Percentiles rank a stretch among this genome's conserved stretches.
Evolutionary conservation across 2,797 vertebrate genomes (phyloP).

Genomic region (Pelodytes ibericus): DNA sequence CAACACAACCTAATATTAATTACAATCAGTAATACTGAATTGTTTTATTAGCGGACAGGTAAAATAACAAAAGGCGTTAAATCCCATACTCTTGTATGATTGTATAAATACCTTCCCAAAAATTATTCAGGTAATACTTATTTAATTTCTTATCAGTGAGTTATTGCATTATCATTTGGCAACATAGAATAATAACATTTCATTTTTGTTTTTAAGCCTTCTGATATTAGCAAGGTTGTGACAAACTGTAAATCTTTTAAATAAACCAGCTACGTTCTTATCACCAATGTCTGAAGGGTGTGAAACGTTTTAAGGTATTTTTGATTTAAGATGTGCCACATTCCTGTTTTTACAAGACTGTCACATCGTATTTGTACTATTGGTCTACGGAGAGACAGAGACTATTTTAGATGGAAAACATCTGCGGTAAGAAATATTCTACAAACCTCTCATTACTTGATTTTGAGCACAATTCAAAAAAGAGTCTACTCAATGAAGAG

Average conservation of each 20-base stretch:
- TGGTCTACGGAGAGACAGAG: slow-evolving; percentile 7
- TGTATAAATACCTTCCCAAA: too few species aligned
- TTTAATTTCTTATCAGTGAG: too few species aligned
- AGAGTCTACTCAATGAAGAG: too few species aligned
- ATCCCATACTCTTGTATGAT: too few species aligned
- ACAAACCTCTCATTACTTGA: too few species aligned
- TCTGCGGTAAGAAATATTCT: not conserved
- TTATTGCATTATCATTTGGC: too few species aligned
- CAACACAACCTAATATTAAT: too few species aligned
- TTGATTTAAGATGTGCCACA: not conserved
- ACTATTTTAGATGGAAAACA: not conserved
- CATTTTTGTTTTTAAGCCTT: not conserved
- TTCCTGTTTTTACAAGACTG: slow-evolving; percentile 1
- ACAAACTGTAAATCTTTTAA: not conserved
- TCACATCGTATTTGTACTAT: not conserved
- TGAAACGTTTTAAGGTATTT: slow-evolving; percentile 20
- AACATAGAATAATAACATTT: not conserved
- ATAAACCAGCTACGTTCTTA: not conserved
- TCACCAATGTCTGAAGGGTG: slow-evolving; percentile 3
- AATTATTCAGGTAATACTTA: too few species aligned
- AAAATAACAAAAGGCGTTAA: too few species aligned
- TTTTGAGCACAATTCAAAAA: too few species aligned
- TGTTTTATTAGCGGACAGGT: too few species aligned
- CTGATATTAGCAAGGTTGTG: not conserved
- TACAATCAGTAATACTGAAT: too few species aligned